A percentile compares a stretch with the other conserved stretches of the same genome.
Evolutionary conservation across 2,888 invertebrate genomes (phyloP).

Genomic region (Drosophila paramelanica): DNA sequence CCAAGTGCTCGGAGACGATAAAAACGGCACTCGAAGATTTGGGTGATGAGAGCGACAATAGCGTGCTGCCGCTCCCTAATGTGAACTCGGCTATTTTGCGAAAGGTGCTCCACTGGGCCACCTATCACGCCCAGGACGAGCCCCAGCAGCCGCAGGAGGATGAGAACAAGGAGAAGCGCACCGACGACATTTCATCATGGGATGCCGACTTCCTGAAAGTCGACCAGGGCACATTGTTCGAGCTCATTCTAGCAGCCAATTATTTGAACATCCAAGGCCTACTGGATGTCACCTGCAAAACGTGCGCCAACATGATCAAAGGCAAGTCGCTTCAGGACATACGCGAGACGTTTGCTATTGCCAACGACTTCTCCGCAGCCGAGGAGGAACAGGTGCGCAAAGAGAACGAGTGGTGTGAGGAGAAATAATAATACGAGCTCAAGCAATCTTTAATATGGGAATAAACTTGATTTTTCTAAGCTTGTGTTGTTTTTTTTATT

Average conservation of each 20-base stretch:
- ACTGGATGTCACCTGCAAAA: conserved; percentile 98
- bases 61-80: conserved; percentile 97
- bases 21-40: conserved; percentile 99
- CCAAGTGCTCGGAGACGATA: conserved; percentile 98
- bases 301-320: conserved; percentile 99
- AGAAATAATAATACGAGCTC: conserved; percentile 61
- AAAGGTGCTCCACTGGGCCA: conserved; percentile 97
- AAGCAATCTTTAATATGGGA: neutral
- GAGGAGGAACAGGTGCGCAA: conserved; percentile 99
- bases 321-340: conserved; percentile 99
- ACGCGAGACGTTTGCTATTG: conserved; percentile 98
- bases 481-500: neutral
- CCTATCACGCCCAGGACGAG: conserved; percentile 95
- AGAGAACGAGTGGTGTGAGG: conserved; percentile 93
- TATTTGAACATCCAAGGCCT: conserved; percentile 98
- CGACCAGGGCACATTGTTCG: conserved; percentile 98
- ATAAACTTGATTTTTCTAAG: neutral
- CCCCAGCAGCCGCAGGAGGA: conserved; percentile 98
- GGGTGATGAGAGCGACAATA: conserved; percentile 95
- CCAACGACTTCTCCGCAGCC: conserved; percentile 97
- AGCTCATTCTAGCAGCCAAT: conserved; percentile 98
- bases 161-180: conserved; percentile 98
- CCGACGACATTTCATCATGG: conserved; percentile 99
- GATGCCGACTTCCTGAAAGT: conserved; percentile 99
- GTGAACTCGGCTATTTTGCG: conserved; percentile 98